Conservation (phyloP, 2,797 vertebrate species). For the Alca torda region DNA sequence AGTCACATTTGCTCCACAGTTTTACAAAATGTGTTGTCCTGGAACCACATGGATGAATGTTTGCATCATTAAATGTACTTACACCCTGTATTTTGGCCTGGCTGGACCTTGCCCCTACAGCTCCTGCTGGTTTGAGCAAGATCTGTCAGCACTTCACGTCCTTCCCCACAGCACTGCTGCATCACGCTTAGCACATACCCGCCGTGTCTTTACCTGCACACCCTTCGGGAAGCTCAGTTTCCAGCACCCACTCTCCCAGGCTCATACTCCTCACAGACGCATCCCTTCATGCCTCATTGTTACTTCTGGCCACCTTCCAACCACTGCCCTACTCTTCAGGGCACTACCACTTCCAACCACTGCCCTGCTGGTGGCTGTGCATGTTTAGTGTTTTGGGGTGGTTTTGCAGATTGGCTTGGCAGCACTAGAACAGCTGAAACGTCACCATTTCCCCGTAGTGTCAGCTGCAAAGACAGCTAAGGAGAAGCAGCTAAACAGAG, state of each 20-base stretch:
- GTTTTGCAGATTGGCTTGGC: not conserved
- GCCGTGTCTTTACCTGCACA: accelerated
- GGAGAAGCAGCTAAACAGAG: not conserved
- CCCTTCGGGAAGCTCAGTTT: not conserved
- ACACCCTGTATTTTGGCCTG: not conserved
- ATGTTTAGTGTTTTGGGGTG: not conserved
- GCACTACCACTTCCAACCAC: not conserved
- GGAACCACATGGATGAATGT: not conserved
- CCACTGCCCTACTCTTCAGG: not conserved
- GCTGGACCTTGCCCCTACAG: not conserved
- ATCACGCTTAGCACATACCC: not conserved
- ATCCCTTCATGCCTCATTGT: not conserved
- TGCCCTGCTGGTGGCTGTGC: too few species aligned
- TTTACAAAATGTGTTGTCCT: not conserved
- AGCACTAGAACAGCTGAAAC: not conserved
- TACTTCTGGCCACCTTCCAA: not conserved
- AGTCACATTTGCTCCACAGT: not conserved
- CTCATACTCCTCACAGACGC: not conserved
- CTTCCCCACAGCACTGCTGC: not conserved
- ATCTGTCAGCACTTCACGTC: not conserved
- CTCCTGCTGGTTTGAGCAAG: not conserved
- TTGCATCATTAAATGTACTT: not conserved
- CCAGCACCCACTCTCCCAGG: not conserved
- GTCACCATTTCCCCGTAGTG: not conserved
- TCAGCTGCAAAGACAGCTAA: not conserved